These are phyloP conservation scores for Automeris io DNA, from an alignment of 2,888 invertebrate genomes.

Conservation along the genomic window DNA sequence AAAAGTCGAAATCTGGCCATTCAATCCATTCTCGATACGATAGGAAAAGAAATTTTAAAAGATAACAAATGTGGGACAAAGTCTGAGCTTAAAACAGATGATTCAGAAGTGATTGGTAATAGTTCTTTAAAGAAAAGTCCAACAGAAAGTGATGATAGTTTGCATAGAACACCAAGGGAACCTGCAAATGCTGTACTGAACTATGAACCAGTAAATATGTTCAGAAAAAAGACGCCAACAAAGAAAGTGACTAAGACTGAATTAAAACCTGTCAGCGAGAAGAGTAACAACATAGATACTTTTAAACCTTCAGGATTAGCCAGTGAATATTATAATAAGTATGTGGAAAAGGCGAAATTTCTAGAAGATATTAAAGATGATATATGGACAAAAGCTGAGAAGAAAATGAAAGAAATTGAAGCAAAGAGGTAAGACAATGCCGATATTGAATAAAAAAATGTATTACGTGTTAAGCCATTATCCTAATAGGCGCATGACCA, in stretches of 20 bases:
- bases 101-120: neutral
- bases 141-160: neutral
- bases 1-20: constrained; percentile 39
- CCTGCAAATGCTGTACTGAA: neutral
- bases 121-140: neutral
- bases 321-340: constrained; percentile 36
- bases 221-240: constrained; percentile 17
- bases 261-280: neutral
- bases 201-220: constrained; percentile 20
- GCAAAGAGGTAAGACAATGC: constrained; percentile 26
- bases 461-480: too few species aligned
- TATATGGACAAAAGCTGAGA: constrained; percentile 37
- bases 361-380: constrained; percentile 26
- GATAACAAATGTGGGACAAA: constrained; percentile 11
- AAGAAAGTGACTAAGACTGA: neutral
- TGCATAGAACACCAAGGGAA: neutral
- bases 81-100: neutral
- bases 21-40: constrained; percentile 28
- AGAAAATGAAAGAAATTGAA: constrained; percentile 39
- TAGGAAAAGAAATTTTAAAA: constrained; percentile 7
- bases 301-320: constrained; percentile 37
- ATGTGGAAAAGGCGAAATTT: constrained; percentile 26
- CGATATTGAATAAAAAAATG: too few species aligned
- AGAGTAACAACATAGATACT: neutral
- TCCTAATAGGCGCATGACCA: too few species aligned